Evolutionary conservation across 2,888 invertebrate species (phyloP).

Genomic region (Mechanitis mazaeus): DNA sequence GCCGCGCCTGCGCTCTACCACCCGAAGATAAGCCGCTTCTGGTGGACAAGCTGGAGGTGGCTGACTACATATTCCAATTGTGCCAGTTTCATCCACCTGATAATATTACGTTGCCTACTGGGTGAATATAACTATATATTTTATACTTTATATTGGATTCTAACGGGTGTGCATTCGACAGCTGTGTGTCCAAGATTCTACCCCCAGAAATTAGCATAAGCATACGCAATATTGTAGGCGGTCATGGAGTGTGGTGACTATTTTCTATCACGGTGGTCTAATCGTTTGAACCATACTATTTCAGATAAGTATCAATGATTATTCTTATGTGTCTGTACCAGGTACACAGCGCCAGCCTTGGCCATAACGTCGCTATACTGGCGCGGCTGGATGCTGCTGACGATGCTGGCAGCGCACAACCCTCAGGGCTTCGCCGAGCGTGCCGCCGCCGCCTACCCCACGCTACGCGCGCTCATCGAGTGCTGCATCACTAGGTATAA

Average conservation of each 20-base stretch:
- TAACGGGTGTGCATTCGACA: too few species aligned
- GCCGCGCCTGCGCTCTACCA: conserved; percentile 88
- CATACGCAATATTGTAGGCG: too few species aligned
- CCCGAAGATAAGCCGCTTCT: conserved; percentile 84
- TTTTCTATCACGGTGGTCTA: too few species aligned
- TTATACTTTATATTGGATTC: too few species aligned
- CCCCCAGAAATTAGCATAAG: neutral
- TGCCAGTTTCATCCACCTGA: conserved; percentile 95
- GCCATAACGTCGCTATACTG: conserved; percentile 96
- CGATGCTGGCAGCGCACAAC: conserved; percentile 95
- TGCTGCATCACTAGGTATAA: conserved; percentile 94
- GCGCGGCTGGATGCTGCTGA: conserved; percentile 90
- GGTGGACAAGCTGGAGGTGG: conserved; percentile 88
- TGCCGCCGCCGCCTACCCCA: conserved; percentile 94
- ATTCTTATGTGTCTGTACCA: conserved; percentile 32
- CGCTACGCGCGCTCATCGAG: conserved; percentile 92
- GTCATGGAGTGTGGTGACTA: too few species aligned
- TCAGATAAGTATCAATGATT: neutral
- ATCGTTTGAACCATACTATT: too few species aligned
- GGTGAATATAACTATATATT: conserved; percentile 66
- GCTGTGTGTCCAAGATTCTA: too few species aligned
- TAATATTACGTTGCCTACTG: conserved; percentile 90
- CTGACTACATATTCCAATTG: conserved; percentile 92
- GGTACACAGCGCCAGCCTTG: conserved; percentile 89
- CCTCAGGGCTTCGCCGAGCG: conserved; percentile 89